Evolutionary conservation across 2,888 invertebrate species (phyloP).

Genomic region (Taphrorychus bicolor): DNA sequence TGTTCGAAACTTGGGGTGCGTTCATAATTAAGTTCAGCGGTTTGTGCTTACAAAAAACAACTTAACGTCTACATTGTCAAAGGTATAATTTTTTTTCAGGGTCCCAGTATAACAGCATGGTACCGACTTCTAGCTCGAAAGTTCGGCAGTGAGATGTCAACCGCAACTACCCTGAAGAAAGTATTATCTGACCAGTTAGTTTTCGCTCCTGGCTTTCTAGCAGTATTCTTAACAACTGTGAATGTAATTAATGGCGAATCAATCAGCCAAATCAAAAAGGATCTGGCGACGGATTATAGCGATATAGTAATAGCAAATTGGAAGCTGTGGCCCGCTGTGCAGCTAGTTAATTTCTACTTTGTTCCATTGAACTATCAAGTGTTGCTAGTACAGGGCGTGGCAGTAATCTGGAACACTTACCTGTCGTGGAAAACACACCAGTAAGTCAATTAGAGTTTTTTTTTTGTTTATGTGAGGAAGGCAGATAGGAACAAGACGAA

Average conservation of each 20-base stretch:
- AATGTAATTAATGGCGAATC: constrained; percentile 68
- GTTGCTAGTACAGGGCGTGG: constrained; percentile 77
- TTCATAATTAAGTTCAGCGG: no score
- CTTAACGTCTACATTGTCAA: no score
- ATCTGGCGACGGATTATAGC: constrained; percentile 67
- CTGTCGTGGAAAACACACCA: constrained; percentile 72
- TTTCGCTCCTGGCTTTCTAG: constrained; percentile 75
- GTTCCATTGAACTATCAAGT: constrained; percentile 86
- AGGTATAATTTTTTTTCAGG: constrained; percentile 62
- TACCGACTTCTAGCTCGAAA: constrained; percentile 65
- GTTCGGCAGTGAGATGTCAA: constrained; percentile 50
- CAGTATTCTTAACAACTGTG: constrained; percentile 66
- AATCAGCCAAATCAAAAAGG: constrained; percentile 62
- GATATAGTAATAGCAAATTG: constrained; percentile 74
- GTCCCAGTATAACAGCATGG: constrained; percentile 74
- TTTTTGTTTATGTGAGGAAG: no score
- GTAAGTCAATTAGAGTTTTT: not conserved
- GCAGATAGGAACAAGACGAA: not conserved
- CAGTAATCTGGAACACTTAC: constrained; percentile 86
- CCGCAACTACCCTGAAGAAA: constrained; percentile 67
- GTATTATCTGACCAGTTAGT: constrained; percentile 74
- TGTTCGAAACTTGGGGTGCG: no score
- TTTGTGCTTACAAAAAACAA: no score
- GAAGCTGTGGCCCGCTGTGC: constrained; percentile 85
- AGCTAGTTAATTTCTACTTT: constrained; percentile 83